Conservation (phyloP, 1,140 invertebrate species). For the Daktulosphaira vitifoliae region DNA sequence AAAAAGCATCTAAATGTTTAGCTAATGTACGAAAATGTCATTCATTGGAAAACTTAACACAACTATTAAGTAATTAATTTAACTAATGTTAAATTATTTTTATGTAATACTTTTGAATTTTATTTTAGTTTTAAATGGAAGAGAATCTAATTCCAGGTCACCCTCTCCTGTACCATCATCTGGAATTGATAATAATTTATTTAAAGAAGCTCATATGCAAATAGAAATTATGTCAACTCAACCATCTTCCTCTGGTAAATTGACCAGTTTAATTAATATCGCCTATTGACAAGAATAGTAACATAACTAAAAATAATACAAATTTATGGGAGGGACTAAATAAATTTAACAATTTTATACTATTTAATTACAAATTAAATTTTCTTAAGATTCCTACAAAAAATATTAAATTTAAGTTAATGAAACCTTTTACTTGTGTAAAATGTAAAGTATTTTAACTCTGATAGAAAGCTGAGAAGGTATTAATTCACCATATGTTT, state of each 20-base stretch:
- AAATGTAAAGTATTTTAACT: no score
- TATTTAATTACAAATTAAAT: no score
- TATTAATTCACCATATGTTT: no score
- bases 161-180: constrained; percentile 82
- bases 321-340: no score
- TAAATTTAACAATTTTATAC: no score
- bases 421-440: no score
- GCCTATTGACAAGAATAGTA: no score
- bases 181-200: constrained; percentile 76
- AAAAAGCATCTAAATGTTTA: constrained; percentile 8
- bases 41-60: constrained; percentile 24
- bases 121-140: constrained; percentile 1
- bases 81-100: neutral
- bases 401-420: no score
- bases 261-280: no score
- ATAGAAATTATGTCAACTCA: constrained; percentile 71
- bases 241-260: constrained; percentile 51
- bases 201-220: constrained; percentile 85
- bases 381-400: no score
- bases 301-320: no score
- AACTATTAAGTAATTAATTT: constrained; percentile 3
- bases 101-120: neutral
- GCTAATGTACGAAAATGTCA: constrained; percentile 23
- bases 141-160: constrained; percentile 47
- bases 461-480: no score